phyloP scores from a whole-genome alignment of 2,888 invertebrate genomes.

The Drosophila paramelanica region DNA sequence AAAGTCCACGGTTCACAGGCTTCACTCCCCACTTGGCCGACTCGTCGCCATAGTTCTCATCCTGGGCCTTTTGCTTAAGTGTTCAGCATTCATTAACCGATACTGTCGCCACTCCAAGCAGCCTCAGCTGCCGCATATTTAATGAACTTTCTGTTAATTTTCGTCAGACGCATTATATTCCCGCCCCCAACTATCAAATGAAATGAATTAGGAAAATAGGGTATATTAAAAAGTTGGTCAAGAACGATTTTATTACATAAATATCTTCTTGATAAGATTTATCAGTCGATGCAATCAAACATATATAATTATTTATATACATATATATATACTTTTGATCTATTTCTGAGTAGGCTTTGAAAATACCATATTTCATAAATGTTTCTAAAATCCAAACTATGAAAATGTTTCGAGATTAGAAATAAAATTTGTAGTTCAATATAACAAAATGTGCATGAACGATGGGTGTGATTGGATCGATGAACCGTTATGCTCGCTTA shows the following conservation, averaged over 20 bases:
- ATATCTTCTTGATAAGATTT: too few relatives aligned
- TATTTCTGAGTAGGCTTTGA: not conserved
- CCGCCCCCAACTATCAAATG: constrained; percentile 41
- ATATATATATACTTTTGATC: too few relatives aligned
- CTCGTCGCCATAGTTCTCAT: not conserved
- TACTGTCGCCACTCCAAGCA: not conserved
- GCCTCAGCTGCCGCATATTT: constrained; percentile 61
- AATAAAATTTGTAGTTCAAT: too few relatives aligned
- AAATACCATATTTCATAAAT: not conserved
- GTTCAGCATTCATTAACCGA: constrained; percentile 67
- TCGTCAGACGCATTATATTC: constrained; percentile 69
- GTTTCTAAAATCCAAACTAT: too few relatives aligned
- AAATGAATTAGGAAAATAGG: not conserved
- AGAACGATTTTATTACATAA: too few relatives aligned
- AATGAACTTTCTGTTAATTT: constrained; percentile 76
- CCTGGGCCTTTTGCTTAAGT: constrained; percentile 54
- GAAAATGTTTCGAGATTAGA: too few relatives aligned
- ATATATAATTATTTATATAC: too few relatives aligned
- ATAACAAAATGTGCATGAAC: too few relatives aligned
- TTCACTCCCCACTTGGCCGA: not conserved
- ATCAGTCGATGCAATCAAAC: too few relatives aligned
- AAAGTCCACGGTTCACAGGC: not conserved
- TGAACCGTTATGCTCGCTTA: not conserved
- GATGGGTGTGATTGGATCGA: not conserved
- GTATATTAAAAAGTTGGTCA: too few relatives aligned